These are phyloP conservation scores for Porites lutea DNA, from an alignment of 64 coral and sea anemone genomes.

Conservation along the genomic window DNA sequence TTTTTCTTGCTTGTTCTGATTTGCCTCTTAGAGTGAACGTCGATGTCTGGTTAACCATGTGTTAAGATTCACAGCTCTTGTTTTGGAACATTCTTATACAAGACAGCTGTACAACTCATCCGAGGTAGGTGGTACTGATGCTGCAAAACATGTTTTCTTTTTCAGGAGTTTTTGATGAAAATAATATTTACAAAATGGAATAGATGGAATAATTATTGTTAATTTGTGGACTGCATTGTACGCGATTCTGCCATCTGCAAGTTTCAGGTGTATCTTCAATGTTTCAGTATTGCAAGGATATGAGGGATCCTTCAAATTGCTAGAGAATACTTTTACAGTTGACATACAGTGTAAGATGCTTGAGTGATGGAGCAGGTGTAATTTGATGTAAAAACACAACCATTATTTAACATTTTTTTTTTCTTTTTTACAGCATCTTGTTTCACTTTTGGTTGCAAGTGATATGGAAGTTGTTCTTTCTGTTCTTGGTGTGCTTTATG, in stretches of 20 bases:
- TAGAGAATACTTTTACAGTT: too few species aligned
- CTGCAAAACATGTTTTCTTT: too few species aligned
- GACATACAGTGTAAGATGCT: too few species aligned
- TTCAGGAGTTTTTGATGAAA: too few species aligned
- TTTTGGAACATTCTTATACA: conserved; percentile 97
- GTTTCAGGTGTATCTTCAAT: too few species aligned
- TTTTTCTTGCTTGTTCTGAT: not conserved
- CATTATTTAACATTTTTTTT: not conserved
- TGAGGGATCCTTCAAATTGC: too few species aligned
- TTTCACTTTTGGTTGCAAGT: conserved; percentile 93
- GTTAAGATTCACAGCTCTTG: conserved; percentile 90
- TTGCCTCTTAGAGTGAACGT: conserved; percentile 52
- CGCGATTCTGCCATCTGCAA: too few species aligned
- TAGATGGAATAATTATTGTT: too few species aligned
- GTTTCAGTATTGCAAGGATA: too few species aligned
- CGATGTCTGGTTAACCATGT: conserved; percentile 86
- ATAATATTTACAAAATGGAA: too few species aligned
- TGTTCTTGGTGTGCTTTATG: conserved; percentile 94
- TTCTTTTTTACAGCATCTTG: conserved; percentile 81
- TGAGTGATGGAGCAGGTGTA: not conserved
- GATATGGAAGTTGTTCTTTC: conserved; percentile 99
- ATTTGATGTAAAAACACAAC: not conserved
- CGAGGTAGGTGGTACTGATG: conserved; percentile 64
- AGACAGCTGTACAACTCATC: conserved; percentile 91
- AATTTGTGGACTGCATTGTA: too few species aligned